A percentile compares a stretch with the other conserved stretches of the same genome.
Conservation (phyloP, 2,113 vertebrate genomes). For the Morphnarchus princeps region DNA sequence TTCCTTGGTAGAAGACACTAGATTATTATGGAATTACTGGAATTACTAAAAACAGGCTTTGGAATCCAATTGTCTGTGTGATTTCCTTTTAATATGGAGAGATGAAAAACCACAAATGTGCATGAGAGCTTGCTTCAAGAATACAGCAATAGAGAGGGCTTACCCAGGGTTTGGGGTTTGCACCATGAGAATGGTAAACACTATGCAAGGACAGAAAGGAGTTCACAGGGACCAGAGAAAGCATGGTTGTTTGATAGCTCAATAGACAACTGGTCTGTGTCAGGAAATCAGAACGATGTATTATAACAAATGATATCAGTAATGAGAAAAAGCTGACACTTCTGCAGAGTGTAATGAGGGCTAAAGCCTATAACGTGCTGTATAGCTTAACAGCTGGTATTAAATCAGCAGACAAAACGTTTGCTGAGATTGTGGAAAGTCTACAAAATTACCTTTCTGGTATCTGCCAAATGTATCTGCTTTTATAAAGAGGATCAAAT, state of each 20-base stretch:
- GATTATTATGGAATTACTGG: background rate
- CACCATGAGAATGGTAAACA: background rate
- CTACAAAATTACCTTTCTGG: conserved; percentile 7
- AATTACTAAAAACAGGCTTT: background rate
- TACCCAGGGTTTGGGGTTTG: background rate
- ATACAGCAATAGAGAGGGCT: background rate
- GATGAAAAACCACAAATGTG: accelerated
- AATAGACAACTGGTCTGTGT: background rate
- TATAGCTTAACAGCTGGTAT: conserved; percentile 9
- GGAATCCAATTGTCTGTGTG: background rate
- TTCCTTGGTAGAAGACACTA: background rate
- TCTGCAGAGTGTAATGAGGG: background rate
- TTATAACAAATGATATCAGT: background rate
- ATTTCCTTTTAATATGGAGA: background rate
- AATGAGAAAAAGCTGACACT: background rate
- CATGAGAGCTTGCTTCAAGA: background rate
- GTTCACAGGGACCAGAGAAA: background rate
- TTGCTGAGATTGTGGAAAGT: conserved; percentile 43
- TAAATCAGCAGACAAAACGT: conserved; percentile 52
- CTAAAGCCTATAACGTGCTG: background rate
- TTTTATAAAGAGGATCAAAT: background rate
- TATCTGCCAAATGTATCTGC: background rate
- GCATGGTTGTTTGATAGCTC: background rate
- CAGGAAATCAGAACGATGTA: background rate
- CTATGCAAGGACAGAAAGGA: background rate